Percentiles rank a stretch among this genome's conserved stretches.
Conservation (phyloP, 2,888 invertebrate genomes). For the Hemicrepidius hirtus region DNA sequence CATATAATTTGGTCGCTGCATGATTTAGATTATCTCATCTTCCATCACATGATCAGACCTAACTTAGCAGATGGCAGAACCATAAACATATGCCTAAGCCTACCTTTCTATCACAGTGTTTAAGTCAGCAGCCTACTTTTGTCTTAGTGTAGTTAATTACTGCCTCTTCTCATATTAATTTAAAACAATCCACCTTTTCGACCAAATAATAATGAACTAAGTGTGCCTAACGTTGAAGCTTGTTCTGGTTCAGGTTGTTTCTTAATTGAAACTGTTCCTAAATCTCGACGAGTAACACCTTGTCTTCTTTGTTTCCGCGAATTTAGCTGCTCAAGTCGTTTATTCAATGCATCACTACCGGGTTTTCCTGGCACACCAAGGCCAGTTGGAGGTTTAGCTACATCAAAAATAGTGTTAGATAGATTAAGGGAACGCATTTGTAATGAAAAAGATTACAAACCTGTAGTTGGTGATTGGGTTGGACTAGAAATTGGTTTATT, state of each 20-base stretch:
- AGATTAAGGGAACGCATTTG: neutral
- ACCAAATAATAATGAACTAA: slow-evolving; percentile 87
- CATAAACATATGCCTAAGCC: slow-evolving; percentile 7
- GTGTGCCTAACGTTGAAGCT: slow-evolving; percentile 79
- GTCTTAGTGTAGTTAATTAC: neutral
- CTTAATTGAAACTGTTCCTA: slow-evolving; percentile 74
- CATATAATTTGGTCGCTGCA: no score
- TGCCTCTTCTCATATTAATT: neutral
- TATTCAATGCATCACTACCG: slow-evolving; percentile 75
- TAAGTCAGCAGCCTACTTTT: slow-evolving; percentile 11
- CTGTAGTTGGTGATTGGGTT: slow-evolving; percentile 31
- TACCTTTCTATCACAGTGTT: slow-evolving; percentile 32
- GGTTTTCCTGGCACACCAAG: slow-evolving; percentile 79
- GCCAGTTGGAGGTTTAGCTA: slow-evolving; percentile 65
- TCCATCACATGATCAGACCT: slow-evolving; percentile 20
- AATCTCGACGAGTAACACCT: slow-evolving; percentile 76
- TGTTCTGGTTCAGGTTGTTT: slow-evolving; percentile 60
- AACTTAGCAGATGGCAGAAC: slow-evolving; percentile 10
- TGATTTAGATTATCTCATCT: neutral
- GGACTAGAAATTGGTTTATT: neutral
- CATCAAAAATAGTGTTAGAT: neutral
- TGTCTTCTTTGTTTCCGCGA: slow-evolving; percentile 74
- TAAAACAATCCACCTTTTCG: slow-evolving; percentile 89
- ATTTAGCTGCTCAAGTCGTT: slow-evolving; percentile 71
- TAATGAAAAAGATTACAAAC: slow-evolving; percentile 22